Conservation (phyloP, 2,888 invertebrate species). For the Dynastes hyllus region DNA sequence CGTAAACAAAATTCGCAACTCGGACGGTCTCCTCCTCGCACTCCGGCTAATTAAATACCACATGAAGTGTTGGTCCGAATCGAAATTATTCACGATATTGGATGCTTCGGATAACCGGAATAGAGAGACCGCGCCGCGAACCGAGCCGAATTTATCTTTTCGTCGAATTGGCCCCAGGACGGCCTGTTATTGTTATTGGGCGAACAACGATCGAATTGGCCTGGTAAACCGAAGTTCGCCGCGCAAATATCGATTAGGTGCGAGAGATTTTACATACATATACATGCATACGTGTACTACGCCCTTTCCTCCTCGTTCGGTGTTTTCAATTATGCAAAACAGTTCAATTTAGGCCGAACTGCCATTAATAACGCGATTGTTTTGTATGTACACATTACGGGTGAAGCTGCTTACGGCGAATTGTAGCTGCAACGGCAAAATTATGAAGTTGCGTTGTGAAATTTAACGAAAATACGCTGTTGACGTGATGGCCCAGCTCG, state of each 20-base stretch:
- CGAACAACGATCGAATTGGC: conserved; percentile 4
- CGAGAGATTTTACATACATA: conserved; percentile 6
- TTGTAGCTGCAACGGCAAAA: not conserved
- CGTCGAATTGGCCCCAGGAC: conserved; percentile 9
- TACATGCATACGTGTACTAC: not conserved
- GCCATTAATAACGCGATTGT: conserved; percentile 1
- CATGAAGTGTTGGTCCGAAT: conserved; percentile 20
- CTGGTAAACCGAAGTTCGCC: conserved; percentile 15
- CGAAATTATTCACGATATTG: conserved; percentile 22
- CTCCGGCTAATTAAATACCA: conserved; percentile 19
- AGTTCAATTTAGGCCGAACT: conserved; percentile 6
- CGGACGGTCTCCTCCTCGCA: not conserved
- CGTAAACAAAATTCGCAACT: not conserved
- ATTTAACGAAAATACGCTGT: no score
- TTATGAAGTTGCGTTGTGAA: not conserved
- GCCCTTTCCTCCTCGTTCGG: not conserved
- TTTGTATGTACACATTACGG: not conserved
- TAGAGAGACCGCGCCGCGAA: not conserved
- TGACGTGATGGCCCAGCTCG: not conserved
- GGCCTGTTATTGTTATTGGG: conserved; percentile 11
- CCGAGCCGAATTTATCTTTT: conserved; percentile 3
- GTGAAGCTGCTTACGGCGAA: not conserved
- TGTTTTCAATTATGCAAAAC: conserved; percentile 16
- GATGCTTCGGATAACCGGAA: conserved; percentile 10
- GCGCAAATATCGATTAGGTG: conserved; percentile 1